These are phyloP conservation scores for Apomyelois bistriatella DNA, from an alignment of 2,888 invertebrate species.

Conservation along the genomic window DNA sequence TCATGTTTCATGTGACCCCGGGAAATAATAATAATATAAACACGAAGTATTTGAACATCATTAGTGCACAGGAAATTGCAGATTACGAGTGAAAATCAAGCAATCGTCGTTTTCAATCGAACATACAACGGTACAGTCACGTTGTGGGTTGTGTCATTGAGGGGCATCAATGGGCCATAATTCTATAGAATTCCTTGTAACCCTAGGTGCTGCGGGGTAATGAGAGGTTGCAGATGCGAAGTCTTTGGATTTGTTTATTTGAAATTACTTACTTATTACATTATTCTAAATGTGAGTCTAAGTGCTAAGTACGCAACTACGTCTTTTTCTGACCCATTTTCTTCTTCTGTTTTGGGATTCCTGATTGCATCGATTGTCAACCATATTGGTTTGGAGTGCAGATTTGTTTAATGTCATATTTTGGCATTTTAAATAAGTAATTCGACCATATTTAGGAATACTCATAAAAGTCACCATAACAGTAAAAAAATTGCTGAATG, in stretches of 20 bases:
- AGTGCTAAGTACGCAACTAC: too few species aligned
- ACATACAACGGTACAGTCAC: conserved; percentile 21
- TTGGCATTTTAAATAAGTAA: too few species aligned
- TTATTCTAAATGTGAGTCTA: background rate
- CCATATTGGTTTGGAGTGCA: too few species aligned
- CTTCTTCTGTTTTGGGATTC: too few species aligned
- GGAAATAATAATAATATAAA: conserved; percentile 30
- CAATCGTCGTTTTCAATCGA: conserved; percentile 41
- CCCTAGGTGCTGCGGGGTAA: conserved; percentile 2
- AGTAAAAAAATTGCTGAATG: too few species aligned
- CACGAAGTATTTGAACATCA: conserved; percentile 37
- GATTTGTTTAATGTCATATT: too few species aligned
- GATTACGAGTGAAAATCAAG: conserved; percentile 47
- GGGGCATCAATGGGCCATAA: conserved; percentile 8
- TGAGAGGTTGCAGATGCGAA: background rate
- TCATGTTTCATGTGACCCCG: too few species aligned
- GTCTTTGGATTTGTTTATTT: conserved; percentile 3
- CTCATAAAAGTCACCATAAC: too few species aligned
- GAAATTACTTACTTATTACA: background rate
- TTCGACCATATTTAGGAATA: too few species aligned
- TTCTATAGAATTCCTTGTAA: conserved; percentile 9
- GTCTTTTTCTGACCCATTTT: too few species aligned
- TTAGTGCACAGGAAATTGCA: conserved; percentile 48
- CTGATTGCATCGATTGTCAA: too few species aligned
- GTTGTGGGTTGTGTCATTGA: conserved; percentile 7